Evolutionary conservation across 1,140 invertebrate genomes (phyloP), one percentile per base, ranked within the genome.

Genomic region (Drosophila kohkoa): DNA sequence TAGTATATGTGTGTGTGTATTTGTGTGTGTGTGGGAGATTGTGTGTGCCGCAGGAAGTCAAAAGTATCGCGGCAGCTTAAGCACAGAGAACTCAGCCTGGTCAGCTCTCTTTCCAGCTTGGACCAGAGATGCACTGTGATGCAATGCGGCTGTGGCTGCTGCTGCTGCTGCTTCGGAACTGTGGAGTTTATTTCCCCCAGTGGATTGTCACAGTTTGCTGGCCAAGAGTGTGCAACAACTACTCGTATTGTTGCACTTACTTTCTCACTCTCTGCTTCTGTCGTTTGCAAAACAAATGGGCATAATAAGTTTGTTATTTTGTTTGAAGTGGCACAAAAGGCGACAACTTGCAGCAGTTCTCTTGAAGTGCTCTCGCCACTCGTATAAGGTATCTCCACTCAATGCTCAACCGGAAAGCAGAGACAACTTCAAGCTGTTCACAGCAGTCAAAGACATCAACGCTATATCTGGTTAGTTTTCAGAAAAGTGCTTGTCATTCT

Each of bases 21-120:
- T 3, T 25, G 20, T 75, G 78, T 77, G 78, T 25, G 20, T 25
- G 20, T 25, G 20, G 20, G 46, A 49, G 16, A 35, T 57, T 77
- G 32, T 85, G 72, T 75, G 78, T 77, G 78, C 75, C 67, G 65
- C 76, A 89, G 85, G 81, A 88, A 88, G 83, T 88, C 83, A 89
- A 89, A 88, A 89, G 83, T 88, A 80, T 83, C 85, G 80, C 83
- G 83, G 83, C 85, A 80, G 80, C 83, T 88, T 88, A 88, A 89
- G 67, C 83, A 72, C 59, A 77, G 59, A 77, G 59, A 64, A 55
- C 35, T 54, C 20, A 20, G 63, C 63, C 62, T 72, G 63, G 35
- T 74, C 52, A 51, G 52, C 32, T 32, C 20, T 25, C 20, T 25
- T 25, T 25, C 20, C 20, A 41, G 11, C 43, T 58, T 43, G 20